Percentiles rank a stretch among this genome's conserved stretches.
Conservation (phyloP, 2,797 vertebrate species). For the Dendrocincla tyrannina region DNA sequence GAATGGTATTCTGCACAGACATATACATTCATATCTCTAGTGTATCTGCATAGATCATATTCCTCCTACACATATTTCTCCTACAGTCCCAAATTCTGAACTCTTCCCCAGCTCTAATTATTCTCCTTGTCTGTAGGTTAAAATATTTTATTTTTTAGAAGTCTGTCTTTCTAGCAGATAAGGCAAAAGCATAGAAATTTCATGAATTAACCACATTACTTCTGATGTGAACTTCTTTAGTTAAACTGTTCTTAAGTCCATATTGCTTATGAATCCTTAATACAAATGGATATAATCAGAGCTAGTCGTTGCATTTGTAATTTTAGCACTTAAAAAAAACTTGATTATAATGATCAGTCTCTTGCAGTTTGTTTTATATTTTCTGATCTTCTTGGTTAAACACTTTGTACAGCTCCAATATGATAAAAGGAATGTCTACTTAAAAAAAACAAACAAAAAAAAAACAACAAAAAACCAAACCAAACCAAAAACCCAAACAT, state of each 20-base stretch:
- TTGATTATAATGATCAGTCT: conserved; percentile 1
- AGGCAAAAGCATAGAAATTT: background rate
- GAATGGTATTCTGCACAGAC: background rate
- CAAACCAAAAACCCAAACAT: background rate
- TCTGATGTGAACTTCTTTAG: background rate
- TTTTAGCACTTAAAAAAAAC: background rate
- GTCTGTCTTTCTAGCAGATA: background rate
- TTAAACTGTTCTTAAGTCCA: background rate
- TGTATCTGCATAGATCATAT: background rate
- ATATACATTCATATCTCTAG: background rate
- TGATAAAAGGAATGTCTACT: background rate
- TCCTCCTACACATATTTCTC: background rate
- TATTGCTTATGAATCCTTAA: background rate
- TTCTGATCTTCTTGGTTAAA: conserved; percentile 30
- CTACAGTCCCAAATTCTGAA: background rate
- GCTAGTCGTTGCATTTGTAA: background rate
- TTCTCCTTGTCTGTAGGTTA: background rate
- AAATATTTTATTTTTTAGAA: background rate
- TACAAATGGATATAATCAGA: conserved; percentile 24
- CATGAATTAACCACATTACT: background rate
- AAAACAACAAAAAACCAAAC: background rate
- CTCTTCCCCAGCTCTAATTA: background rate
- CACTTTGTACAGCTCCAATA: background rate
- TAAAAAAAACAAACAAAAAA: background rate
- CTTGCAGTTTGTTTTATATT: conserved; percentile 26